Evolutionary conservation across 2,888 invertebrate species (phyloP).

Genomic region (Mesorhabditis belari): DNA sequence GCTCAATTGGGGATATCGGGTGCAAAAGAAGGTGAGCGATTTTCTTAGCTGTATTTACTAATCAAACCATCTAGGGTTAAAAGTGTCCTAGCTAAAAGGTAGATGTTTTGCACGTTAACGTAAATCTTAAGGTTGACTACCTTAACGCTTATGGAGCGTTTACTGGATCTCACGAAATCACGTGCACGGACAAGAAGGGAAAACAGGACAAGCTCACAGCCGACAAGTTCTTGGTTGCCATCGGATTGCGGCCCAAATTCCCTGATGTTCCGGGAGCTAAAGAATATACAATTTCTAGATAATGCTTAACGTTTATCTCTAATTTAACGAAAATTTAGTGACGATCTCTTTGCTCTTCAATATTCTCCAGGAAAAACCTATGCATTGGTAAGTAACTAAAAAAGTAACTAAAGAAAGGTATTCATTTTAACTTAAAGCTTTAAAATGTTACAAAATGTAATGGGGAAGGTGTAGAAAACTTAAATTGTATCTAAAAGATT

Average conservation of each 20-base stretch:
- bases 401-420: too few relatives aligned
- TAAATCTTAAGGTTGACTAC: slow-evolving; percentile 55
- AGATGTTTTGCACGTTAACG: neutral
- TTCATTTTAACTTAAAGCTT: too few relatives aligned
- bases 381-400: too few relatives aligned
- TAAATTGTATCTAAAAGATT: too few relatives aligned
- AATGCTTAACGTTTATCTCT: neutral
- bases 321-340: slow-evolving; percentile 53
- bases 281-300: slow-evolving; percentile 60
- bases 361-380: slow-evolving; percentile 60
- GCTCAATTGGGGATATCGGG: slow-evolving; percentile 60
- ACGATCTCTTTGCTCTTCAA: slow-evolving; percentile 61
- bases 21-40: slow-evolving; percentile 37
- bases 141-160: slow-evolving; percentile 60
- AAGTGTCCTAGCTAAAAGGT: neutral
- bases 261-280: slow-evolving; percentile 57
- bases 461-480: too few relatives aligned
- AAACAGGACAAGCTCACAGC: slow-evolving; percentile 54
- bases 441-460: too few relatives aligned
- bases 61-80: neutral
- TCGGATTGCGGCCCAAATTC: slow-evolving; percentile 60
- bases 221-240: slow-evolving; percentile 58
- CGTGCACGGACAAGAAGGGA: slow-evolving; percentile 38
- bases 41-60: neutral
- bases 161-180: slow-evolving; percentile 56